A percentile compares a stretch with the other conserved stretches of the same genome.
Evolutionary conservation across 2,888 invertebrate genomes (phyloP).

Genomic region (Copidosoma aretas): DNA sequence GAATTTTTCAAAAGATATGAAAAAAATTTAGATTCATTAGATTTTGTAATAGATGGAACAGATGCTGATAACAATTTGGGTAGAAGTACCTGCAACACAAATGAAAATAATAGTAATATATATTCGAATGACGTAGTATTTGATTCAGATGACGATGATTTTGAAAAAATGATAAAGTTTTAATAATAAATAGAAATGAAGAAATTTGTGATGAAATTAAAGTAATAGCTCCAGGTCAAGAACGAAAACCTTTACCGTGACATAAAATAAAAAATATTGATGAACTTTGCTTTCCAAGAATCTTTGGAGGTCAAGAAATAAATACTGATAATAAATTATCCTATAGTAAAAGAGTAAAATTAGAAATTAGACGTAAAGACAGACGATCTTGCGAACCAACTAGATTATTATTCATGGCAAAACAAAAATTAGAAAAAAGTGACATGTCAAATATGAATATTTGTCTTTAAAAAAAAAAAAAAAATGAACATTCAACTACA

Average conservation of each 20-base stretch:
- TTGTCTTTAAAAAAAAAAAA: constrained; percentile 4
- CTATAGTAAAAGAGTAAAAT: constrained; percentile 25
- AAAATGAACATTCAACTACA: neutral
- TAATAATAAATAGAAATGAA: constrained; percentile 41
- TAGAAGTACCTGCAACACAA: too few relatives aligned
- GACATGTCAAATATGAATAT: constrained; percentile 8
- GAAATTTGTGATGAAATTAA: constrained; percentile 23
- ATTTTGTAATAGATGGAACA: constrained; percentile 28
- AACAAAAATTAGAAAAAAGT: constrained; percentile 12
- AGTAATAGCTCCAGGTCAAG: constrained; percentile 48
- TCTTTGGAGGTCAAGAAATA: constrained; percentile 37
- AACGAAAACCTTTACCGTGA: constrained; percentile 46
- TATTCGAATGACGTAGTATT: constrained; percentile 25
- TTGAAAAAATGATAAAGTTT: constrained; percentile 40
- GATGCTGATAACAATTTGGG: too few relatives aligned
- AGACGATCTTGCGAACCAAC: constrained; percentile 17
- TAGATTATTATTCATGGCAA: constrained; percentile 25
- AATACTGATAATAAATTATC: constrained; percentile 18
- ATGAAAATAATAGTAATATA: too few relatives aligned
- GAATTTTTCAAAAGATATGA: too few relatives aligned
- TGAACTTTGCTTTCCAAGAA: constrained; percentile 45
- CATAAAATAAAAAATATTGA: constrained; percentile 44
- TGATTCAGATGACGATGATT: constrained; percentile 23
- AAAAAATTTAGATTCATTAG: too few relatives aligned
- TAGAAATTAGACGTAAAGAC: constrained; percentile 26